These are phyloP conservation scores for Camponotus fellah DNA, from an alignment of 2,888 invertebrate species.

Conservation along the genomic window DNA sequence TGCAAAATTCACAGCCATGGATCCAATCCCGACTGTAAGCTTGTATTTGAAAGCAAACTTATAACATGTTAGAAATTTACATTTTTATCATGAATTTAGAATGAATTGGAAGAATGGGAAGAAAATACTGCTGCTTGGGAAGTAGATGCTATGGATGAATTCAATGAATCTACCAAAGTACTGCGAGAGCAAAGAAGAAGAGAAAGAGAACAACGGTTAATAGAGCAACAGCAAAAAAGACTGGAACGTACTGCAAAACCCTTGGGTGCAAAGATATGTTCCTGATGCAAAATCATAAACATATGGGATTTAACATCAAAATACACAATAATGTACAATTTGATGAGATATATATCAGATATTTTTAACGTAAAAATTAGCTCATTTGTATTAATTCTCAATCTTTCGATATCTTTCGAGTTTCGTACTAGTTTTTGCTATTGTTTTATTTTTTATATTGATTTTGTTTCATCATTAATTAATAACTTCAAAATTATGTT, in stretches of 20 bases:
- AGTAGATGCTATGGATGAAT: conserved; percentile 84
- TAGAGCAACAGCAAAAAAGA: conserved; percentile 82
- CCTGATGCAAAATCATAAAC: conserved; percentile 75
- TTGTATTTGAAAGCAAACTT: not conserved
- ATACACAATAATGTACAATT: conserved; percentile 46
- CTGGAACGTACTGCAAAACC: conserved; percentile 79
- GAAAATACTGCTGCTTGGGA: conserved; percentile 88
- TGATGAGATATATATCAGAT: conserved; percentile 3
- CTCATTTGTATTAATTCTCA: conserved; percentile 17
- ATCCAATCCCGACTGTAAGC: conserved; percentile 86
- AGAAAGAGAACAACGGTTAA: conserved; percentile 80
- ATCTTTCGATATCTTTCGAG: not conserved
- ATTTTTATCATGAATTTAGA: conserved; percentile 77
- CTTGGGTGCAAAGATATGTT: conserved; percentile 82
- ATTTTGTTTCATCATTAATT: not conserved
- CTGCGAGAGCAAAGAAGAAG: conserved; percentile 79
- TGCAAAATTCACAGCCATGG: conserved; percentile 86
- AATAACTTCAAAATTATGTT: not conserved
- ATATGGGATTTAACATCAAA: conserved; percentile 20
- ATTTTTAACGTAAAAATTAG: conserved; percentile 24
- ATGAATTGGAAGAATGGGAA: conserved; percentile 87
- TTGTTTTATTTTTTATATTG: not conserved
- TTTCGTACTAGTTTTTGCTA: not conserved
- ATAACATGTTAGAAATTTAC: not conserved
- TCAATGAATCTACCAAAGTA: conserved; percentile 79